phyloP scores from a whole-genome alignment of 2,797 vertebrate genomes.

The Siniperca obscura region DNA sequence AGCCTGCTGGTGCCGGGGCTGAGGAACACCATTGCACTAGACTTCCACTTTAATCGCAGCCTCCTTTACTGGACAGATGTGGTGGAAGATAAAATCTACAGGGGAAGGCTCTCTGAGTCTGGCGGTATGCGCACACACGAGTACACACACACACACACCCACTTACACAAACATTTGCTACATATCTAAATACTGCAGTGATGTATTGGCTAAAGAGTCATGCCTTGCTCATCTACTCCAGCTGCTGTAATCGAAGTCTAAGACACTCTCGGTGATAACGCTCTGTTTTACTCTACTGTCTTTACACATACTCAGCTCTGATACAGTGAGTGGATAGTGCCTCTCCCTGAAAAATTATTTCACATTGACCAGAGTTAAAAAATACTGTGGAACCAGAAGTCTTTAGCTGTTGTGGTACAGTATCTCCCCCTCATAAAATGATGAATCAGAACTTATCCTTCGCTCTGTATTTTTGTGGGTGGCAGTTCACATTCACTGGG shows the following conservation, averaged over 20 bases:
- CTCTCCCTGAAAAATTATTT: constrained; percentile 44
- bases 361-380: constrained; percentile 29
- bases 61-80: constrained; percentile 99
- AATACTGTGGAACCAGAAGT: constrained; percentile 36
- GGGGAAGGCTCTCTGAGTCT: constrained; percentile 93
- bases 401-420: constrained; percentile 21
- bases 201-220: constrained; percentile 25
- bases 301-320: constrained; percentile 38
- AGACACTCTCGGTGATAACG: constrained; percentile 27
- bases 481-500: constrained; percentile 18
- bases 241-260: constrained; percentile 32
- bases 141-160: neutral
- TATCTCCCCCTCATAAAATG: constrained; percentile 27
- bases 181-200: constrained; percentile 32
- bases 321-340: constrained; percentile 39
- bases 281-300: constrained; percentile 33
- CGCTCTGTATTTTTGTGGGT: constrained; percentile 36
- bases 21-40: constrained; percentile 97
- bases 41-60: constrained; percentile 97
- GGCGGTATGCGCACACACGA: constrained; percentile 86
- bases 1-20: constrained; percentile 95
- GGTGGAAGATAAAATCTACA: constrained; percentile 99
- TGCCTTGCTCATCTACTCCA: constrained; percentile 33
- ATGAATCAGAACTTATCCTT: constrained; percentile 54
- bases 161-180: constrained; percentile 21